Percentiles rank a stretch among this genome's conserved stretches.
These are phyloP conservation scores for Sebastes diploproa DNA, from an alignment of 2,797 vertebrate genomes.

Conservation along the genomic window DNA sequence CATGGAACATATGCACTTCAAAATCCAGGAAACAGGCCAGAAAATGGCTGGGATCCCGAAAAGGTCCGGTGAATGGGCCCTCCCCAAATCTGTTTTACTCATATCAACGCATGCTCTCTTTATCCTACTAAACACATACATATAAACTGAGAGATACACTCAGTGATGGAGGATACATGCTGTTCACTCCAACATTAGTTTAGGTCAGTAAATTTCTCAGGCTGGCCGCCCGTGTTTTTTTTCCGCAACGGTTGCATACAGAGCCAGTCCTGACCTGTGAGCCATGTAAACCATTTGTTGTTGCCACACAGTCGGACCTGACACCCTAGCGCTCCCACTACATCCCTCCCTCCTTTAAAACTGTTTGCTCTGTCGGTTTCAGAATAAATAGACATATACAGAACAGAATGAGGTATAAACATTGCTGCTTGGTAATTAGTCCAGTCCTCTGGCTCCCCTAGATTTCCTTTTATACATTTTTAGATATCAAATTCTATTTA, in stretches of 20 bases:
- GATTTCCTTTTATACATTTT: too few species aligned
- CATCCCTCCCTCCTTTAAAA: too few species aligned
- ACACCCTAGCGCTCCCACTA: background rate
- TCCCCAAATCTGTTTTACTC: background rate
- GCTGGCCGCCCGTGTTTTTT: background rate
- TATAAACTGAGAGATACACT: fast-evolving
- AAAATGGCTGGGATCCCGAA: background rate
- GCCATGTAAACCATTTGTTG: background rate
- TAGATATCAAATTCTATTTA: too few species aligned
- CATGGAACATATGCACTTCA: background rate
- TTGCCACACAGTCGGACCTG: background rate
- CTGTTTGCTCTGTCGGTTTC: background rate
- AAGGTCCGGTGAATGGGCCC: background rate
- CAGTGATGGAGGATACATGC: background rate
- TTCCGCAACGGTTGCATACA: background rate
- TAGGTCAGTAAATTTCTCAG: background rate
- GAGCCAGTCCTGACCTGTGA: background rate
- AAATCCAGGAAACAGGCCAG: too few species aligned
- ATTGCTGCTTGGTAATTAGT: background rate
- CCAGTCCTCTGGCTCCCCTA: too few species aligned
- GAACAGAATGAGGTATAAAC: background rate
- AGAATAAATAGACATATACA: background rate
- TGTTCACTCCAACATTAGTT: background rate
- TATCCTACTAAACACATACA: background rate
- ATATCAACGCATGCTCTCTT: background rate